phyloP scores from a whole-genome alignment of 2,888 invertebrate species.

The Cecidostiba fungosa region DNA sequence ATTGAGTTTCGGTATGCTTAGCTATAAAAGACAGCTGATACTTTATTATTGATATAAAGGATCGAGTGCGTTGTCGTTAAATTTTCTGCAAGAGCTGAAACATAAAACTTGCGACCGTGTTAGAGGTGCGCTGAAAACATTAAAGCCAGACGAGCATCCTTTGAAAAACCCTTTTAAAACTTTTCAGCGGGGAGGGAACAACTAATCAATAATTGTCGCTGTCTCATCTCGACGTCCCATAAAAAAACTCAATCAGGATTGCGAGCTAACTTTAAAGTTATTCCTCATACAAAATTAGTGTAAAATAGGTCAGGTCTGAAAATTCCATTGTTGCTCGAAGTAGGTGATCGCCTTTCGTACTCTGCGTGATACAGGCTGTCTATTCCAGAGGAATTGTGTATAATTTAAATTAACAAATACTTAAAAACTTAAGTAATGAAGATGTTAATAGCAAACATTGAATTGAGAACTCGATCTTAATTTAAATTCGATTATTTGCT shows the following conservation, averaged over 20 bases:
- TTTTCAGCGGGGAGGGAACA: not conserved
- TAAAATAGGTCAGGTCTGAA: slow-evolving; percentile 12
- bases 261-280: slow-evolving; percentile 2
- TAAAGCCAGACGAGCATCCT: slow-evolving; percentile 1
- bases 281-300: slow-evolving; percentile 3
- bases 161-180: slow-evolving; percentile 40
- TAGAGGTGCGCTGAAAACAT: not conserved
- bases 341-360: not conserved
- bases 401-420: slow-evolving; percentile 1
- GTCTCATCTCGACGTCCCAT: not conserved
- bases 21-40: not conserved
- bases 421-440: not conserved
- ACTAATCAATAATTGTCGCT: slow-evolving; percentile 37
- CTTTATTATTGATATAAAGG: not conserved
- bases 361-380: not conserved
- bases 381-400: not conserved
- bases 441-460: not conserved
- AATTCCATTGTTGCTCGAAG: slow-evolving; percentile 14
- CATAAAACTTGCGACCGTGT: slow-evolving; percentile 22
- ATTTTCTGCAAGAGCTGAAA: not conserved
- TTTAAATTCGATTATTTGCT: not conserved
- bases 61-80: not conserved
- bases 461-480: not conserved
- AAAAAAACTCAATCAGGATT: slow-evolving; percentile 32
- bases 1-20: not conserved